Evolutionary conservation across 2,797 vertebrate species (phyloP).

Genomic region (Capromys pilorides): DNA sequence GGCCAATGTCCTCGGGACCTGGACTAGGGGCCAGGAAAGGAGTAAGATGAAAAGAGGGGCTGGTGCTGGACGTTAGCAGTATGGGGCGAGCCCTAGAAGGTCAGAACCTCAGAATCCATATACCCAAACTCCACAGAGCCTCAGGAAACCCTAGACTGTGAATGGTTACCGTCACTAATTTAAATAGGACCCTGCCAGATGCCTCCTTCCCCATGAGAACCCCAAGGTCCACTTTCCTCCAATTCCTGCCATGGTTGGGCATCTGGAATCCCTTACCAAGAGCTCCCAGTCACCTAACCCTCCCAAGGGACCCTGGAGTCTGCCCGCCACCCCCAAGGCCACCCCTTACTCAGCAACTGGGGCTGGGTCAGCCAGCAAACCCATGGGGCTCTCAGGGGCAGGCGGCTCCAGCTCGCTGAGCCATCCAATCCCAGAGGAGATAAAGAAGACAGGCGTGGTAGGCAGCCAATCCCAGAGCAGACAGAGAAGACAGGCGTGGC

Average conservation of each 20-base stretch:
- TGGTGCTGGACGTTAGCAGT: background rate
- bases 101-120: background rate
- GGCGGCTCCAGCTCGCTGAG: constrained; percentile 95
- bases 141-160: background rate
- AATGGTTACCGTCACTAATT: background rate
- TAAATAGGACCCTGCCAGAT: background rate
- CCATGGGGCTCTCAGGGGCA: constrained; percentile 91
- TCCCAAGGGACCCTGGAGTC: background rate
- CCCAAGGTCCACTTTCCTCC: background rate
- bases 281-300: background rate
- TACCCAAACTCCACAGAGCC: background rate
- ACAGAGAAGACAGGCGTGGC: constrained; percentile 80
- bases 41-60: constrained; percentile 17
- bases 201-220: background rate
- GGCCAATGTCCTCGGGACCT: constrained; percentile 91
- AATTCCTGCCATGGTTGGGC: background rate
- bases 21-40: constrained; percentile 68
- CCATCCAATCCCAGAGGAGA: constrained; percentile 84
- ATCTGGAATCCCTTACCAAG: background rate
- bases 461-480: constrained; percentile 84
- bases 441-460: constrained; percentile 79
- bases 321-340: constrained; percentile 45
- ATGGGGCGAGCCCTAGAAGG: background rate
- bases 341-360: constrained; percentile 95
- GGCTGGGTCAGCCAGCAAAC: constrained; percentile 93